Percentiles rank a stretch among this genome's conserved stretches.
phyloP scores from a whole-genome alignment of 1,140 invertebrate species.

The Dolichoris vasculosae region DNA sequence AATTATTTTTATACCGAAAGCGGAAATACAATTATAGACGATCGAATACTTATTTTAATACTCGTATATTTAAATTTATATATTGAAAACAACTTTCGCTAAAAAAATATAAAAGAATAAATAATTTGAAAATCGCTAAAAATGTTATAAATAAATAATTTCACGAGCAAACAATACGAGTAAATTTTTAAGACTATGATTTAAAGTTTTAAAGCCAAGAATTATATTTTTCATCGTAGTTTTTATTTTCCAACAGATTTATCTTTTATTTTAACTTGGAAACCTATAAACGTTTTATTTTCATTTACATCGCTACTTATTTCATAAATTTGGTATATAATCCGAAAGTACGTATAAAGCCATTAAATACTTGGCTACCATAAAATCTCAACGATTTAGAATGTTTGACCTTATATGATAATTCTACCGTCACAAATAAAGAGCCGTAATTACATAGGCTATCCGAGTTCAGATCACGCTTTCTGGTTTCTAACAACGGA shows the following conservation, averaged over 20 bases:
- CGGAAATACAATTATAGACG: not conserved
- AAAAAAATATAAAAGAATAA: not conserved
- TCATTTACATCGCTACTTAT: not conserved
- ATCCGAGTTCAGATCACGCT: not conserved
- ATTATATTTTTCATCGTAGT: not conserved
- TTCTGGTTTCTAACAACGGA: not conserved
- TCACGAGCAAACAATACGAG: not conserved
- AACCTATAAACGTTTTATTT: not conserved
- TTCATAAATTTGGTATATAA: not conserved
- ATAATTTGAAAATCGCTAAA: not conserved
- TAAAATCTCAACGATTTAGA: not conserved
- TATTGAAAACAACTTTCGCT: not conserved
- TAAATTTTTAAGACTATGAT: not conserved
- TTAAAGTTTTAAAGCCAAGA: not conserved
- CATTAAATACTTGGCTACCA: not conserved
- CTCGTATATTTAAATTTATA: not conserved
- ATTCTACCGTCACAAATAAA: slow-evolving; percentile 1
- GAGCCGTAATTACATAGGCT: not conserved
- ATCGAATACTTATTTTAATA: slow-evolving; percentile 1
- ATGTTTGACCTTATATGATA: not conserved
- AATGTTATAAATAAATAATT: not conserved
- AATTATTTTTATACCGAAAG: not conserved
- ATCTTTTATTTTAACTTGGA: not conserved
- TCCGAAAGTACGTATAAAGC: not conserved
- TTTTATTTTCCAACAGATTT: not conserved